A percentile compares a stretch with the other conserved stretches of the same genome.
Evolutionary conservation across 2,888 invertebrate genomes (phyloP).

Genomic region (Empis stercorea): DNA sequence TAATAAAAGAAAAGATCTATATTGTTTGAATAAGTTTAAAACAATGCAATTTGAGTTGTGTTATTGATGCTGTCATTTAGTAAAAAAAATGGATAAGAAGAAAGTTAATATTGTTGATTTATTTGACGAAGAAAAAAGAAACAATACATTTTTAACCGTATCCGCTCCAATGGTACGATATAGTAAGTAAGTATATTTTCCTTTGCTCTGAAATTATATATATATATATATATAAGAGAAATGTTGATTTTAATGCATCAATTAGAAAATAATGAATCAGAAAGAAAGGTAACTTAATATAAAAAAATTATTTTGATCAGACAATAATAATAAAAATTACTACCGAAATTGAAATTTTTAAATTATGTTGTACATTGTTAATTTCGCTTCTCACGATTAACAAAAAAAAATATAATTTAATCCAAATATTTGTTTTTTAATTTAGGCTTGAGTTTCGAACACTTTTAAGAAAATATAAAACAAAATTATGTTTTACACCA

Average conservation of each 20-base stretch:
- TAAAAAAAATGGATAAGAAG: no score
- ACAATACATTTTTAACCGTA: constrained; percentile 53
- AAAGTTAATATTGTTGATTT: constrained; percentile 44
- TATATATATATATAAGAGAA: not conserved
- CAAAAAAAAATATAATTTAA: not conserved
- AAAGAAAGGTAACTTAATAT: no score
- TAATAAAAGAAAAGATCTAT: no score
- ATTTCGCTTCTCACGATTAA: no score
- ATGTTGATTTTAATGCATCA: not conserved
- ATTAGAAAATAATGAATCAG: not conserved
- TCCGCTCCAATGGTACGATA: constrained; percentile 96
- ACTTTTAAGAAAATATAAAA: constrained; percentile 64
- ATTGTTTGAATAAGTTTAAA: no score
- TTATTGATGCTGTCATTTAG: no score
- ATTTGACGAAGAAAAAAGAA: constrained; percentile 42
- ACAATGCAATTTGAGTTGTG: no score
- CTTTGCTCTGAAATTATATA: not conserved
- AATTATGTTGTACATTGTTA: no score
- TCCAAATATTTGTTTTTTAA: constrained; percentile 5
- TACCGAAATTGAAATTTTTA: no score
- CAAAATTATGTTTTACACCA: constrained; percentile 85
- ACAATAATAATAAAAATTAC: no score
- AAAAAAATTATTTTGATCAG: no score
- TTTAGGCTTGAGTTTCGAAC: constrained; percentile 60
- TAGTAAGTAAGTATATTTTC: constrained; percentile 57